Evolutionary conservation across 2,797 vertebrate genomes (phyloP), one percentile per base, ranked within the genome.

Genomic region (Psittacula derbiana): DNA sequence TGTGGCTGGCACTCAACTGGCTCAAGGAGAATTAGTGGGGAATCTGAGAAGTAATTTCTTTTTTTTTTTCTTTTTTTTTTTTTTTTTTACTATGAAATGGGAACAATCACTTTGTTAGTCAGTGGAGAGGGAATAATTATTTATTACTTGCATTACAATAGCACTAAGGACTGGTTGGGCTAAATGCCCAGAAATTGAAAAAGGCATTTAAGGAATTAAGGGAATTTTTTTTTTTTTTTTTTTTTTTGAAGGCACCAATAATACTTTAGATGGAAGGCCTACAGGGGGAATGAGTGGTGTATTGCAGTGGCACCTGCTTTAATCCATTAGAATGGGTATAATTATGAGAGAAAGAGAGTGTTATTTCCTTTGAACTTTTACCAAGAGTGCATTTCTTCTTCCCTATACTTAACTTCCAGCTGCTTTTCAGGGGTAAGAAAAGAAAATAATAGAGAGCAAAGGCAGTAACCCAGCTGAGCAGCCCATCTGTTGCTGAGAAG

Each of bases 141-240:
- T 95, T 95, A 97, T 92, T 93, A 61, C 84, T 92, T 87, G 58
- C 31, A 69, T 83, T 94, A 84, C 69, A 93, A 62, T 83, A 90
- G 49, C 61, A 47, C 41, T 93, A 85, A 94, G 40, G 79, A 66
- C 57, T 91, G 14, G 17, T 72, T 93, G 88, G 88, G 91, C 89
- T 93, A 78, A 89, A 91, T 91, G 86, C 91, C 92, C 88, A 95
- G 93, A 91, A 94, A 93, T 25, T 60, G 43, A 88, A 81, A 71
- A 92, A 93, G 93, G 78, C 82, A 76, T 85, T 95, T 90, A 88
- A 83, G 49, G 44, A 91, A 91, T 83, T 91, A 92, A 87, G 28
- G 73, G 17, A 27, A 11, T 46, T 21, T 75, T 40, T 65, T 30
- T 24, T 8, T 7, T n/a, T 10, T 28, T 25, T n/a, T 24, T 6